Base-by-base conservation (phyloP, 2,113 vertebrate species). In the Oryzias curvinotus region DNA sequence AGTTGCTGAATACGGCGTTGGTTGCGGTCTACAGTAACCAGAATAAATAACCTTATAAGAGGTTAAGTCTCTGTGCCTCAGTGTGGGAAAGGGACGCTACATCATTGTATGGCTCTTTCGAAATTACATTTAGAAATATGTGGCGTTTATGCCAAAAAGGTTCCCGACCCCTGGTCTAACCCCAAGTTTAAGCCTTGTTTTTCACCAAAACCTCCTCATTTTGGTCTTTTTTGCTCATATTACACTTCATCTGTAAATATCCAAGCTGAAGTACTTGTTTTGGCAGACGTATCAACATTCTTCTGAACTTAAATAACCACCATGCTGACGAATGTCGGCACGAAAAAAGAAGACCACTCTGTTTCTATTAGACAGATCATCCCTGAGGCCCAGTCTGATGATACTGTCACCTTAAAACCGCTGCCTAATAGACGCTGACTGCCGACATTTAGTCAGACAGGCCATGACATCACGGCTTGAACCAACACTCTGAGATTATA, bases 401-500 rank as follows among this genome's bases (percentile, higher is more conserved):
- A 69, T 67, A 26, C 51, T 59, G 18, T 25, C 30, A 1, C 23
- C 0, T 10, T 57, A 28, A 71, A 62, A 57, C 65, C 60, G 51
- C 57, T 21, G 57, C 63, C 53, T 69, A 52, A 66, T 23, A 45
- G 54, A 28, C 10, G 13, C 56, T 46, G 52, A 48, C 77, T 62
- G 57, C 53, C 43, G 55, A 49, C 56, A 21, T 13, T 52, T 47
- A 52, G 64, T 64, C 65, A 62, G 49, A 65, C 55, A 62, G 49
- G 65, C 42, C n/a, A 19, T 52, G 52, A 57, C 49, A 51, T 28
- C 3, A 10, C 42, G 52, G 25, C 26, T 18, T 12, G 36, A 66
- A 47, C 53, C 30, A 50, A 51, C 28, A 15, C 52, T 71, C 61
- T 30, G 49, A 45, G 72, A 79, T 79, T 44, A 53, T 46, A 68